Evolutionary conservation across 1,140 invertebrate species (phyloP).

Genomic region (Chlorops oryzae): DNA sequence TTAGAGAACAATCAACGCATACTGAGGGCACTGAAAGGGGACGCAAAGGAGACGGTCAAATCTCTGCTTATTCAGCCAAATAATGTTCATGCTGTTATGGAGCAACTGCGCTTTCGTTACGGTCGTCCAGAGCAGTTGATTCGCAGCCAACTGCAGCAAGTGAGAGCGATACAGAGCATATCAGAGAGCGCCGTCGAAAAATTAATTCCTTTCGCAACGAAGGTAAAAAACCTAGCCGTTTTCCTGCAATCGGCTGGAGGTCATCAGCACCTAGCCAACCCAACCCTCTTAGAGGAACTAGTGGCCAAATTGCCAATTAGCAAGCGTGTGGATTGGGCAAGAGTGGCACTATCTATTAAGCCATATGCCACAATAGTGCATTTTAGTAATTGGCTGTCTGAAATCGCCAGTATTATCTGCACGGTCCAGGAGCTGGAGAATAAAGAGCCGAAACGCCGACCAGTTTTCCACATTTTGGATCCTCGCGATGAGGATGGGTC

Average conservation of each 20-base stretch:
- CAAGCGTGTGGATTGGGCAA: slow-evolving; percentile 7
- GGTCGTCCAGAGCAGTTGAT: slow-evolving; percentile 5
- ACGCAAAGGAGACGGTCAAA: slow-evolving; percentile 1
- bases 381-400: slow-evolving; percentile 1
- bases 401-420: no score
- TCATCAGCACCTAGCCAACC: slow-evolving; percentile 1
- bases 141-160: slow-evolving; percentile 3
- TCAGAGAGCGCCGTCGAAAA: slow-evolving; percentile 1
- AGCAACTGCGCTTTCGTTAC: slow-evolving; percentile 3
- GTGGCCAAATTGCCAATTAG: slow-evolving; percentile 5
- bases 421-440: no score
- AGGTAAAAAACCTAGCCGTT: slow-evolving; percentile 2
- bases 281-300: slow-evolving; percentile 5
- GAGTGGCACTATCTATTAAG: neutral
- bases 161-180: slow-evolving; percentile 2
- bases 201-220: slow-evolving; percentile 7
- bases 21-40: slow-evolving; percentile 2
- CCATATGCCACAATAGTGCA: neutral
- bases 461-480: neutral
- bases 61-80: neutral
- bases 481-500: no score
- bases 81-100: slow-evolving; percentile 1
- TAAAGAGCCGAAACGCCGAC: no score
- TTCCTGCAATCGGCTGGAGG: neutral
- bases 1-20: slow-evolving; percentile 3